Percentiles rank a stretch among this genome's conserved stretches.
Conservation (phyloP, 1,140 invertebrate species). For the Latrodectus geometricus region DNA sequence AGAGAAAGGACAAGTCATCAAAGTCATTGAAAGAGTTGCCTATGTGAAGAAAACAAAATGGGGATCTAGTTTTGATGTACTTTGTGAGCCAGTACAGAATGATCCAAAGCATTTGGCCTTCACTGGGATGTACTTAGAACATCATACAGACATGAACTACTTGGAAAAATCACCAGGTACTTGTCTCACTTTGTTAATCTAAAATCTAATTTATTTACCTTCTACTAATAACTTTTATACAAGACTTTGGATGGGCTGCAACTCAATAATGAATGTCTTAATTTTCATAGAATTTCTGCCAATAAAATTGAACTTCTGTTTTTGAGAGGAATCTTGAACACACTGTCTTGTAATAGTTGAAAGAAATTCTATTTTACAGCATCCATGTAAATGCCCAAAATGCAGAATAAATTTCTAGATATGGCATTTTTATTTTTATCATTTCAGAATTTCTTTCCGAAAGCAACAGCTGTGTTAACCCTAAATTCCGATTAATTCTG, state of each 20-base stretch:
- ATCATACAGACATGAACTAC: slow-evolving; percentile 70
- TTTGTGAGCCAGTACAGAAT: slow-evolving; percentile 65
- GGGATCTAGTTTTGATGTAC: slow-evolving; percentile 68
- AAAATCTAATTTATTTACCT: neutral
- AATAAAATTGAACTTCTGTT: no score
- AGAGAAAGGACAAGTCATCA: slow-evolving; percentile 65
- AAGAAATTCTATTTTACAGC: no score
- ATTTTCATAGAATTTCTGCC: no score
- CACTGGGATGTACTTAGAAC: slow-evolving; percentile 66
- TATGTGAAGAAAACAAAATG: slow-evolving; percentile 69
- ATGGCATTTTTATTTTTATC: no score
- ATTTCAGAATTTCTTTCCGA: no score
- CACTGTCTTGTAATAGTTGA: no score
- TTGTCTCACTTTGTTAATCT: neutral
- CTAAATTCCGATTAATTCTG: no score
- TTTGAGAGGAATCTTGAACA: no score
- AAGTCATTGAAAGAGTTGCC: slow-evolving; percentile 68
- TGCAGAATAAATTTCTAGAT: no score
- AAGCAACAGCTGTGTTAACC: no score
- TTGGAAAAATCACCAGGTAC: slow-evolving; percentile 69
- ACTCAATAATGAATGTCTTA: no score
- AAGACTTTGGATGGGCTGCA: neutral
- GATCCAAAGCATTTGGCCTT: slow-evolving; percentile 67
- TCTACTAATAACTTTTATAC: neutral
- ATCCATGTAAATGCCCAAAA: no score